These are phyloP conservation scores for Amblyjoppa proteus DNA, from an alignment of 2,888 invertebrate species.

Conservation along the genomic window DNA sequence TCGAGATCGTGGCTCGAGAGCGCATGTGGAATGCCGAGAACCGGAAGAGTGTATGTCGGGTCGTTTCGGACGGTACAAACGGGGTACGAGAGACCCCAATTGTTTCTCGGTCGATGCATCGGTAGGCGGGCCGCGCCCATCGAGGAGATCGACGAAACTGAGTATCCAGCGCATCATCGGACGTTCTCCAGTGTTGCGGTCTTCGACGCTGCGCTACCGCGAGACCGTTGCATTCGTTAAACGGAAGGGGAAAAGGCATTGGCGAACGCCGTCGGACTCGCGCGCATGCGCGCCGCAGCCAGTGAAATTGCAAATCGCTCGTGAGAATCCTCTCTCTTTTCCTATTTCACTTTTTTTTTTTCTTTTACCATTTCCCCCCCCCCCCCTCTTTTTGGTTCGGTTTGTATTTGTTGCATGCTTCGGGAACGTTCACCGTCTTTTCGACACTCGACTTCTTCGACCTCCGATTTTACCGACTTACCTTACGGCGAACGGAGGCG, in stretches of 20 bases:
- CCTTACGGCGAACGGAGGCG: background rate
- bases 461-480: background rate
- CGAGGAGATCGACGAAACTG: slow-evolving; percentile 32
- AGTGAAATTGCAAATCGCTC: slow-evolving; percentile 62
- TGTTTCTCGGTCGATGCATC: background rate
- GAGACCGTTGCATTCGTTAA: slow-evolving; percentile 51
- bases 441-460: slow-evolving; percentile 22
- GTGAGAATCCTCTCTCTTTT: slow-evolving; percentile 64
- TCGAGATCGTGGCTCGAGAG: background rate
- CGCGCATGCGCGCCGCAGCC: slow-evolving; percentile 21
- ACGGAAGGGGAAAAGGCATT: slow-evolving; percentile 59
- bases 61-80: too few relatives aligned
- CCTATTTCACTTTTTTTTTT: slow-evolving; percentile 25
- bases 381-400: background rate
- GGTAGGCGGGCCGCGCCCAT: slow-evolving; percentile 42
- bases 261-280: slow-evolving; percentile 29
- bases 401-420: slow-evolving; percentile 5
- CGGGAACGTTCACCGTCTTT: slow-evolving; percentile 60
- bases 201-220: slow-evolving; percentile 19
- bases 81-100: too few relatives aligned
- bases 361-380: background rate
- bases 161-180: background rate
- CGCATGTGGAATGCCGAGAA: background rate
- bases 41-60: too few relatives aligned
- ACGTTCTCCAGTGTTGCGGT: slow-evolving; percentile 1